A percentile compares a stretch with the other conserved stretches of the same genome.
Evolutionary conservation across 2,797 vertebrate genomes (phyloP).

Genomic region (Otolemur crassicaudatus): DNA sequence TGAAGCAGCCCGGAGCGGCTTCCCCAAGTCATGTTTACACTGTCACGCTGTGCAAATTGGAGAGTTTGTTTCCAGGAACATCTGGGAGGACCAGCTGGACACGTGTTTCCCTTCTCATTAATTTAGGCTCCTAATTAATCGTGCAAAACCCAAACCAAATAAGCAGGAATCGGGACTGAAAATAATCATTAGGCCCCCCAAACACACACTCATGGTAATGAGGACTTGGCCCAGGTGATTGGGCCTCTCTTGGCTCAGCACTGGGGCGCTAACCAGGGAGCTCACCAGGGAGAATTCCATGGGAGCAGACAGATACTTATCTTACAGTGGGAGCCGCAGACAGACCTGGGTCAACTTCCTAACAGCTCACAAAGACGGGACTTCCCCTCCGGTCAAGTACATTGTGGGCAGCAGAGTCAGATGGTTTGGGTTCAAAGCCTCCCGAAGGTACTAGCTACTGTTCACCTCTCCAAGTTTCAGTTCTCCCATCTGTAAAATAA

Average conservation of each 20-base stretch:
- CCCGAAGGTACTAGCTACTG: neutral
- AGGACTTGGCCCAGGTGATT: constrained; percentile 73
- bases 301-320: neutral
- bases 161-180: constrained; percentile 80
- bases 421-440: neutral
- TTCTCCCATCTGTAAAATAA: constrained; percentile 23
- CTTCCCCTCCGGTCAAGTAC: neutral
- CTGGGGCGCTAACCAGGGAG: neutral
- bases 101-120: constrained; percentile 81
- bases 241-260: constrained; percentile 22
- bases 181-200: constrained; percentile 78
- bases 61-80: constrained; percentile 85
- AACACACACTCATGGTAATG: constrained; percentile 63
- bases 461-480: neutral
- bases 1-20: neutral
- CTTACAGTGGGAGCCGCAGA: neutral
- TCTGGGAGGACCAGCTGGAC: constrained; percentile 87
- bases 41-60: constrained; percentile 83
- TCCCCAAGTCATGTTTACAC: constrained; percentile 56
- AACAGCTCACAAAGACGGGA: too few species aligned
- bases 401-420: neutral
- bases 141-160: constrained; percentile 82
- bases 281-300: neutral
- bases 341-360: accelerated
- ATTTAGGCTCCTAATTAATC: constrained; percentile 86